Percentiles rank a stretch among this genome's conserved stretches.
These are phyloP conservation scores for Phalangium opilio DNA, from an alignment of 2,888 invertebrate genomes.

Conservation along the genomic window DNA sequence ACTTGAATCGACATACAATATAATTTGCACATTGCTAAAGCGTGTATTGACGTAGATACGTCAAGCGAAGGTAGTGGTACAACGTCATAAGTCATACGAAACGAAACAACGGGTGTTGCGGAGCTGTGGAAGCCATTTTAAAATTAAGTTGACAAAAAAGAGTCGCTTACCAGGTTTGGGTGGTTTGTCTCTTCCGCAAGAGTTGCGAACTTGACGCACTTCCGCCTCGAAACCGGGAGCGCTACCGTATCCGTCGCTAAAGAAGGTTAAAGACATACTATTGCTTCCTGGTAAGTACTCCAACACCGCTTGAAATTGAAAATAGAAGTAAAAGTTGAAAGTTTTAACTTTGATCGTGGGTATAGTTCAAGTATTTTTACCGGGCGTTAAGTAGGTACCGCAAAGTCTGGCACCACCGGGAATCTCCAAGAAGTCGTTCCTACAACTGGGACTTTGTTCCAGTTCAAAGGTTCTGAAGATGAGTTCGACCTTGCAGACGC, in stretches of 20 bases:
- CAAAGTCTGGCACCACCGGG: slow-evolving; percentile 17
- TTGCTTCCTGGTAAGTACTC: slow-evolving; percentile 13
- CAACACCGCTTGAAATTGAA: slow-evolving; percentile 8
- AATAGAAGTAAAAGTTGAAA: not conserved
- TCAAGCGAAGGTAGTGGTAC: too few relatives aligned
- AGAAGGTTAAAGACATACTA: slow-evolving; percentile 12
- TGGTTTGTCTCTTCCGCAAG: slow-evolving; percentile 7
- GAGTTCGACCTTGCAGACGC: slow-evolving; percentile 17
- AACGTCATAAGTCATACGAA: too few relatives aligned
- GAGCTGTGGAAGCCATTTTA: slow-evolving; percentile 3
- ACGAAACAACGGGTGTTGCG: not conserved
- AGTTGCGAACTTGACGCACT: slow-evolving; percentile 16
- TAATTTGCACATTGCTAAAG: too few relatives aligned
- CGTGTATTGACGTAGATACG: too few relatives aligned
- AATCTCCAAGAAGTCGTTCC: slow-evolving; percentile 17
- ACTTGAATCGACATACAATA: too few relatives aligned
- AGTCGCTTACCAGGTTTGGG: slow-evolving; percentile 8
- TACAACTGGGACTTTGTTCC: slow-evolving; percentile 13
- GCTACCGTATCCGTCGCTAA: slow-evolving; percentile 13
- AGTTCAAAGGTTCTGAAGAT: slow-evolving; percentile 17
- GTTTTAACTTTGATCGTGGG: not conserved
- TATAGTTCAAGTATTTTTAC: slow-evolving; percentile 2
- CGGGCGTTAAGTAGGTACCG: slow-evolving; percentile 8
- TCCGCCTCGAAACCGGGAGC: slow-evolving; percentile 19
- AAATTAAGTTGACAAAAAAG: not conserved